Evolutionary conservation across 30 jellyfish, hydroid and myxozoan species (phyloP).

Genomic region (Pseudorhiza aurosa): DNA sequence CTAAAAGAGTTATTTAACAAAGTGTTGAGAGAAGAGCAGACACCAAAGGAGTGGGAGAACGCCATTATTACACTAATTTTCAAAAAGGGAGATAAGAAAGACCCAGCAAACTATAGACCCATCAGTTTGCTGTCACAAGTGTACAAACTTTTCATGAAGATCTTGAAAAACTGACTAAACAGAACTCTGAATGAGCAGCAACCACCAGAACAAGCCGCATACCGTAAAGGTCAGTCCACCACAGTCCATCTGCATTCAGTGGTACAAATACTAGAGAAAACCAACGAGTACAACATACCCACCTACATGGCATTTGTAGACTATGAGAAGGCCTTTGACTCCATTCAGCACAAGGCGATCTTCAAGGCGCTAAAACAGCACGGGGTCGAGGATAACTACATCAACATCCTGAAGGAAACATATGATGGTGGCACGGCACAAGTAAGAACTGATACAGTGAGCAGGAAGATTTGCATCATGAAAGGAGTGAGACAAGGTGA

Average conservation of each 20-base stretch:
- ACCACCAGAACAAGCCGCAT: constrained; percentile 56
- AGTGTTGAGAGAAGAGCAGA: constrained; percentile 38
- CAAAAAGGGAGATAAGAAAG: constrained; percentile 66
- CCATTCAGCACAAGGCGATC: constrained; percentile 52
- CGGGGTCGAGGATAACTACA: constrained; percentile 30
- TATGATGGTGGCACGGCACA: constrained; percentile 55
- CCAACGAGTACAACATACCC: constrained; percentile 53
- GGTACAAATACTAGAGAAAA: constrained; percentile 25
- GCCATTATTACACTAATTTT: constrained; percentile 54
- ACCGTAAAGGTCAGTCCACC: constrained; percentile 46
- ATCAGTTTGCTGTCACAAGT: constrained; percentile 64
- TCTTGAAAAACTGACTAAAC: constrained; percentile 38
- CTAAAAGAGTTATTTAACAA: constrained; percentile 25
- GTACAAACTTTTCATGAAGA: constrained; percentile 29
- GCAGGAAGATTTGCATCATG: constrained; percentile 42
- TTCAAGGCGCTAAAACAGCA: constrained; percentile 33
- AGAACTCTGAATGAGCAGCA: constrained; percentile 40
- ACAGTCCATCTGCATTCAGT: constrained; percentile 38
- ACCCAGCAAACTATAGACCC: constrained; percentile 66
- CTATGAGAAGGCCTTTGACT: constrained; percentile 41
- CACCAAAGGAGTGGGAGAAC: constrained; percentile 59
- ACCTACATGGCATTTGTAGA: constrained; percentile 44
- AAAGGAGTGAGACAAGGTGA: constrained; percentile 64
- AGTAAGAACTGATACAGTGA: constrained; percentile 30
- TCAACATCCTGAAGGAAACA: constrained; percentile 40